These are phyloP conservation scores for Pollimyrus isidori DNA, from an alignment of 2,113 vertebrate genomes.

Conservation along the genomic window DNA sequence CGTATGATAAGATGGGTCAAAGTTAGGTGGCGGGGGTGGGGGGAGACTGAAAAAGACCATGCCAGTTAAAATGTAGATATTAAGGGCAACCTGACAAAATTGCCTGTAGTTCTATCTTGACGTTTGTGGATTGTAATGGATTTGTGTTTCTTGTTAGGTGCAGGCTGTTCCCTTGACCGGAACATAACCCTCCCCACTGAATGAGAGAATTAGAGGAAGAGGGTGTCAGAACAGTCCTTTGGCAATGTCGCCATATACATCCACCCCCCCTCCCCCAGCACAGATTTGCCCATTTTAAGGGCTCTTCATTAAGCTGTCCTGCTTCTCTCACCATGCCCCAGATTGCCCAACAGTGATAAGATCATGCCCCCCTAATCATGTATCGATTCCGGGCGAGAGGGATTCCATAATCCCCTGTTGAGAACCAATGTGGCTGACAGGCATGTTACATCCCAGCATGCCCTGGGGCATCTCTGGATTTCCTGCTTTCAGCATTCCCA, in stretches of 20 bases:
- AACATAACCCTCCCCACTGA: background rate
- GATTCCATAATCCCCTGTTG: constrained; percentile 32
- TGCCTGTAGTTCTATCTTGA: background rate
- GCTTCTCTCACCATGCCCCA: background rate
- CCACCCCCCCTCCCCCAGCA: background rate
- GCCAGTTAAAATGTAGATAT: background rate
- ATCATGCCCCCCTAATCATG: constrained; percentile 41
- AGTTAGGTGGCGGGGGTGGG: background rate
- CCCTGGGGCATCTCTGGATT: constrained; percentile 3
- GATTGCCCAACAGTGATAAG: constrained; percentile 34
- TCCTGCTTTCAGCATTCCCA: constrained; percentile 12
- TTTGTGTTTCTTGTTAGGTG: background rate
- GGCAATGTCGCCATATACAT: background rate
- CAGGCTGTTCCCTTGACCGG: background rate
- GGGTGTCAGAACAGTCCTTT: background rate
- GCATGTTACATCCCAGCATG: background rate
- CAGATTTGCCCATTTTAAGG: background rate
- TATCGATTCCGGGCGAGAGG: constrained; percentile 47
- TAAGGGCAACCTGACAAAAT: background rate
- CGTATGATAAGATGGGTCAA: background rate
- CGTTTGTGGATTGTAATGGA: background rate
- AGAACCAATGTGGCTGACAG: constrained; percentile 6
- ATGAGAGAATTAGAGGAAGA: background rate
- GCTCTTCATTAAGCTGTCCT: background rate
- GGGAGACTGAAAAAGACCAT: background rate